Evolutionary conservation across 2,797 vertebrate species (phyloP), one percentile per base, ranked within the genome.

Genomic region (Euthynnus affinis): DNA sequence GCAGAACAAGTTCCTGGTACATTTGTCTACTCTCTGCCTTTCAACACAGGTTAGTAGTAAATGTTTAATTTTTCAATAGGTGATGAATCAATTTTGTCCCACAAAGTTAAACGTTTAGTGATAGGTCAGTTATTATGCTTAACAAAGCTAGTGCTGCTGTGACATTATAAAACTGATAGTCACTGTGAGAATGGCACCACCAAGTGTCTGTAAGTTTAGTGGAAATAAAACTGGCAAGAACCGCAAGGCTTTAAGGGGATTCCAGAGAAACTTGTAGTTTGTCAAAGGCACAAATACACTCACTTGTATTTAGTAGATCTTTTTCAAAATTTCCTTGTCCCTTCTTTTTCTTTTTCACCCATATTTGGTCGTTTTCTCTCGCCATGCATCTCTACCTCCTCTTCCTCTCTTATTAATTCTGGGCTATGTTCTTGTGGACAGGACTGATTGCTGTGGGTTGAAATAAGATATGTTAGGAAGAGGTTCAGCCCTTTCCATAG

Each of bases 1-100:
- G 98, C 98, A 1, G 98, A 99, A 63, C 98, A 99, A 93, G 96
- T 99, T 88, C 97, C 98, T 0, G 98, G 98, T 13, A 98, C 97
- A 70, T 99, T 99, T 66, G 95, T 99, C 74, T 99, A 99, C 89
- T 99, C 98, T 0, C 96, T 99, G 46, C 97, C 98, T 0, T 98
- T 99, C 86, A 98, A 96, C 84, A 94, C 96, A 95, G 98, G 98
- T 98, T 59, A 87, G 86, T 80, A 34, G 1, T 60, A 17, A 8
- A 48, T 29, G n/a, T 71, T 65, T 0, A 4, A 1, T 32, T 52
- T 68, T 29, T 46, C 1, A 37, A 49, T 58, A 46, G 2, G 32
- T 18, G 3, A 66, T 65, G 3, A 70, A 58, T 61, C 20, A 25
- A 3, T 71, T 52, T 5, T 55, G 15, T 48, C 14, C 46, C 6